Evolutionary conservation across 2,113 vertebrate species (phyloP), one percentile per base, ranked within the genome.

Genomic region (Oryzias melastigma): DNA sequence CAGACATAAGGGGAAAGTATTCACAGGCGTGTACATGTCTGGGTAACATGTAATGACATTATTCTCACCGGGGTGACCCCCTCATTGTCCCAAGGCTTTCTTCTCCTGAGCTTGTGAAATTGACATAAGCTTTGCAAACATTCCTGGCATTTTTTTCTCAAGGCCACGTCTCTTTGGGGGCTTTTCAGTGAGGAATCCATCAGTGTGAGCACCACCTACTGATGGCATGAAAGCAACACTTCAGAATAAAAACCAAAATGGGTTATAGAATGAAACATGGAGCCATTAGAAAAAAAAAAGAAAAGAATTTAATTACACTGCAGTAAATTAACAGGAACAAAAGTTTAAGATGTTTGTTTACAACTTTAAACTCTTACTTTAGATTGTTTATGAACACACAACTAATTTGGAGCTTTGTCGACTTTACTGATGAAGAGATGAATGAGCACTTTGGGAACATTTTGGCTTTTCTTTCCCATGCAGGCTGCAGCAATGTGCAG

Each of bases 101-200:
- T 90, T 90, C 85, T 88, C 81, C 48, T 4, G 17, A 61, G 73
- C 87, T 88, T 79, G 82, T 92, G 88, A 91, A 89, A 92, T 92
- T 89, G 88, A 90, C 89, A 90, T 90, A 90, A 91, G 88, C 88
- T 90, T 83, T 75, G 73, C 86, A 91, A 90, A 90, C 90, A 93
- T 91, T 92, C 91, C 90, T 80, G 75, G 75, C 77, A 91, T 93
- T 90, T 89, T 82, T 90, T 89, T 89, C 86, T 87, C 87, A 90
- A 89, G 88, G 83, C 77, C 49, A 5, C 62, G 69, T 85, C 75
- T 82, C 79, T 77, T 79, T 65, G 50, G 25, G 66, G 79, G 47
- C 40, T 61, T 79, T 75, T 80, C 73, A 80, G 52, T 5, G 60
- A 58, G 64, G 56, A 62, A 35, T 25, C 5, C 72, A 51, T 14